These are phyloP conservation scores for Varanus salvator DNA, from an alignment of 2,113 vertebrate species.

Conservation along the genomic window DNA sequence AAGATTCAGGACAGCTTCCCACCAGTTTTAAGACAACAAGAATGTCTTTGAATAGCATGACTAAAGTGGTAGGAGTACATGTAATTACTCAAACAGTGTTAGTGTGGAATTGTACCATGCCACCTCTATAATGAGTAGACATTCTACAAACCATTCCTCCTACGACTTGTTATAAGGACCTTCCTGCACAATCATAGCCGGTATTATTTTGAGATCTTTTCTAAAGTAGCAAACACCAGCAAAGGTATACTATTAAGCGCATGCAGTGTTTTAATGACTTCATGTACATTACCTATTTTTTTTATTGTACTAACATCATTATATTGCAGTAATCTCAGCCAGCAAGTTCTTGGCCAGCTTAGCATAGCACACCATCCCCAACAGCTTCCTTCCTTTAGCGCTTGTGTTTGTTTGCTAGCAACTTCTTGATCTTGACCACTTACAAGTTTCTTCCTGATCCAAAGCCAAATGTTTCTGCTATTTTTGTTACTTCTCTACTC, in stretches of 20 bases:
- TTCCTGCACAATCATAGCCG: not conserved
- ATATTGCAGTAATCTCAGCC: not conserved
- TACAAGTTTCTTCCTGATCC: not conserved
- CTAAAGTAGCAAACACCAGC: not conserved
- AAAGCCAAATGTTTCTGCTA: too few species aligned
- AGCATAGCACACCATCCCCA: not conserved
- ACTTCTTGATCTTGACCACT: not conserved
- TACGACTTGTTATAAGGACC: not conserved
- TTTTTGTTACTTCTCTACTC: not conserved
- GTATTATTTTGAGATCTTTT: not conserved
- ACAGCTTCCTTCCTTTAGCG: not conserved
- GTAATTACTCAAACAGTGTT: too few species aligned
- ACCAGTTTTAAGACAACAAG: rapidly evolving
- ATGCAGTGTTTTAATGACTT: not conserved
- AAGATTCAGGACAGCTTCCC: not conserved
- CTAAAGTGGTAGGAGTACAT: not conserved
- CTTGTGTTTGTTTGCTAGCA: not conserved
- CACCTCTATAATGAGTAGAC: not conserved
- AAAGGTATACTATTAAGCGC: not conserved
- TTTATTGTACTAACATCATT: not conserved
- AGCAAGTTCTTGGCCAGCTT: not conserved
- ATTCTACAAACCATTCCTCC: not conserved
- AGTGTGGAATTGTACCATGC: not conserved
- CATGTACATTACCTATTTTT: not conserved
- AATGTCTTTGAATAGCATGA: not conserved